Evolutionary conservation across 2,888 invertebrate genomes (phyloP).

Genomic region (Phaonia tiefii): DNA sequence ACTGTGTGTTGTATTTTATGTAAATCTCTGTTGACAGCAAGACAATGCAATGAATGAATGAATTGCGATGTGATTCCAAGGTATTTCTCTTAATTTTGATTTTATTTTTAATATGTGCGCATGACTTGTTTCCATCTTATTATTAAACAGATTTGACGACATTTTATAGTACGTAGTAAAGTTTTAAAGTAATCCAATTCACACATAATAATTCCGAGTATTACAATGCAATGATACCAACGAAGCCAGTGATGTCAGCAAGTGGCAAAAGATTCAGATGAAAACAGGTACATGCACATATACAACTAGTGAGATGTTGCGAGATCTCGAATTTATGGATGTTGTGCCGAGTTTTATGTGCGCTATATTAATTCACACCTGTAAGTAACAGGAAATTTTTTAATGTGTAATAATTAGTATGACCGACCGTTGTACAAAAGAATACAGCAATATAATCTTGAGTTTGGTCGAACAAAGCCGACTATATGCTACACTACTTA

Average conservation of each 20-base stretch:
- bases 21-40: conserved; percentile 29
- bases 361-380: too few relatives aligned
- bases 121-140: conserved; percentile 67
- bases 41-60: conserved; percentile 17
- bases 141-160: conserved; percentile 60
- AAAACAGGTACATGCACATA: too few relatives aligned
- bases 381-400: too few relatives aligned
- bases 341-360: too few relatives aligned
- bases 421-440: too few relatives aligned
- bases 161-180: conserved; percentile 55
- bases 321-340: too few relatives aligned
- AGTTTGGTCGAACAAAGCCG: too few relatives aligned
- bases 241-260: conserved; percentile 62
- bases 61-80: conserved; percentile 49
- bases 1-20: conserved; percentile 18
- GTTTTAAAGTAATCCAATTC: conserved; percentile 52
- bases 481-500: too few relatives aligned
- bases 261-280: conserved; percentile 19
- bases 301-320: too few relatives aligned
- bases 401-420: too few relatives aligned
- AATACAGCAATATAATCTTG: too few relatives aligned
- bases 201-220: conserved; percentile 65
- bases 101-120: conserved; percentile 53
- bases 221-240: conserved; percentile 31
- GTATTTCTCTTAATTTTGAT: conserved; percentile 48